A percentile compares a stretch with the other conserved stretches of the same genome.
Evolutionary conservation across 2,113 vertebrate genomes (phyloP).

Genomic region (Chamaea fasciata): DNA sequence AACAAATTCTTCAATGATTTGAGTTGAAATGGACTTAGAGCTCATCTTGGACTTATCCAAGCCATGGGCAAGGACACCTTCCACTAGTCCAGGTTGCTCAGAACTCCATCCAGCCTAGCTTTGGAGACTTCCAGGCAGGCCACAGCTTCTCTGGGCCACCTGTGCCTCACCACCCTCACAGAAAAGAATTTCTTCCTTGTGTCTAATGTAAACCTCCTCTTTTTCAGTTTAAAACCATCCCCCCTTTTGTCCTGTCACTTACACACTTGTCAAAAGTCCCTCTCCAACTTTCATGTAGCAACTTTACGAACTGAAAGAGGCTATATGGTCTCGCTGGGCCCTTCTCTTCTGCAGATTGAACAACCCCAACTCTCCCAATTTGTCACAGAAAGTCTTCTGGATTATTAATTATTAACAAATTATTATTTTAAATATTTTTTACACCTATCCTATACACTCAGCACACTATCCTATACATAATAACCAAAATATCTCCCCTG

Average conservation of each 20-base stretch:
- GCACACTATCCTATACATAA: background rate
- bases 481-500: background rate
- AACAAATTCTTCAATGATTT: background rate
- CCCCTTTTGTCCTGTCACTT: background rate
- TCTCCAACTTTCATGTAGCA: background rate
- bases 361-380: background rate
- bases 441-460: background rate
- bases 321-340: accelerated
- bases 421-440: background rate
- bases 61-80: background rate
- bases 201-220: background rate
- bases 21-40: background rate
- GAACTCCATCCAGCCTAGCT: background rate
- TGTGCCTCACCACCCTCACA: background rate
- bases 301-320: background rate
- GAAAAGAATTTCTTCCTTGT: background rate
- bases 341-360: background rate
- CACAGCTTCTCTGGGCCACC: background rate
- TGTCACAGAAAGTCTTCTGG: background rate
- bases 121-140: background rate
- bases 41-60: background rate
- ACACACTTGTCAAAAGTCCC: background rate
- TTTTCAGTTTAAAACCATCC: background rate
- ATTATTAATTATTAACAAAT: background rate
- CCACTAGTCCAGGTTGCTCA: background rate